Evolutionary conservation across 2,888 invertebrate genomes (phyloP).

Genomic region (Leucania comma): DNA sequence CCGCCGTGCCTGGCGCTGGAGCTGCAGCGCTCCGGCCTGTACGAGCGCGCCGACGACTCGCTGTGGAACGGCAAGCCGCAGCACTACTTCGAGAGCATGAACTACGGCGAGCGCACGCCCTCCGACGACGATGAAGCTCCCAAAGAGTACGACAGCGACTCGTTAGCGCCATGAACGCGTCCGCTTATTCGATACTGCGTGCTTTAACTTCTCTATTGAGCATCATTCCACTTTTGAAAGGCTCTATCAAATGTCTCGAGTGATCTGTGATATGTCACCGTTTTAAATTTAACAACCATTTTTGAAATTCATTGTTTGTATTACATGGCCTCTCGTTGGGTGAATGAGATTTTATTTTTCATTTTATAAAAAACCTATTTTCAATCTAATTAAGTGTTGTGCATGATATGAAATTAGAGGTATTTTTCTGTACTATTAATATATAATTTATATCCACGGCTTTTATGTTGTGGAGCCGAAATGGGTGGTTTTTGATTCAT

Average conservation of each 20-base stretch:
- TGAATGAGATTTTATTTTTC: slow-evolving; percentile 52
- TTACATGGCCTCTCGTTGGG: slow-evolving; percentile 51
- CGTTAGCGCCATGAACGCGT: slow-evolving; percentile 72
- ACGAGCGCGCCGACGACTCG: slow-evolving; percentile 77
- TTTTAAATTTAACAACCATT: slow-evolving; percentile 57
- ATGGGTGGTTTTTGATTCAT: slow-evolving; percentile 48
- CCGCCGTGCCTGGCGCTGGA: slow-evolving; percentile 20
- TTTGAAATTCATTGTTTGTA: slow-evolving; percentile 52
- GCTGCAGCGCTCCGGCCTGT: slow-evolving; percentile 68
- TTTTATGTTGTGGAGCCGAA: slow-evolving; percentile 33
- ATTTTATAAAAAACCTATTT: slow-evolving; percentile 40
- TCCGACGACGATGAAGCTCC: slow-evolving; percentile 51
- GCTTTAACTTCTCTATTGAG: slow-evolving; percentile 42
- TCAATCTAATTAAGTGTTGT: slow-evolving; percentile 48
- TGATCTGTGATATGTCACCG: slow-evolving; percentile 79
- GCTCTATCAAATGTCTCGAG: slow-evolving; percentile 66
- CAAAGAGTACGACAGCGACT: slow-evolving; percentile 80
- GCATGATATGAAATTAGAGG: slow-evolving; percentile 56
- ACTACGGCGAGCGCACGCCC: slow-evolving; percentile 81
- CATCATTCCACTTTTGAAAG: slow-evolving; percentile 68
- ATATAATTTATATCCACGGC: slow-evolving; percentile 46
- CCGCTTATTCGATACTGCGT: slow-evolving; percentile 11
- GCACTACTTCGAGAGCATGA: slow-evolving; percentile 93
- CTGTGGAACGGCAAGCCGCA: slow-evolving; percentile 90
- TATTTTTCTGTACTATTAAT: slow-evolving; percentile 47